Conservation (phyloP, 2,888 invertebrate genomes). For the Taenaris catops region DNA sequence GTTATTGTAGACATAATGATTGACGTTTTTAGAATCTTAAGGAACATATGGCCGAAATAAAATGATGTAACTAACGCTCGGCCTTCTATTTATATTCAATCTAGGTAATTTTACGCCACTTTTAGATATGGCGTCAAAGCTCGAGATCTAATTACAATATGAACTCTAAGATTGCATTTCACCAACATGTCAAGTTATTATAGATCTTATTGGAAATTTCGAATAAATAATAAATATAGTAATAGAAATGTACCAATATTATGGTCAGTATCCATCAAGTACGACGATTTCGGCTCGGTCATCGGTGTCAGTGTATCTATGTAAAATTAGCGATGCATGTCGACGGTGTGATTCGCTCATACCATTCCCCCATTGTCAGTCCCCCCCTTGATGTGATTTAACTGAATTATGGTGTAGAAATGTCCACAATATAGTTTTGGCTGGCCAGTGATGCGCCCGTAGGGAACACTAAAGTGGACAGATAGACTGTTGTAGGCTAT, state of each 20-base stretch:
- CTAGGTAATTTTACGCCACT: too few relatives aligned
- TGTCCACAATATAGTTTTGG: constrained; percentile 69
- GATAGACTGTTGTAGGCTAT: constrained; percentile 27
- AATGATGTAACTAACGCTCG: too few relatives aligned
- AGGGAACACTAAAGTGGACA: constrained; percentile 34
- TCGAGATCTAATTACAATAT: too few relatives aligned
- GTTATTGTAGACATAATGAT: too few relatives aligned
- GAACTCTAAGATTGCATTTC: too few relatives aligned
- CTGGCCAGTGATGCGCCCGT: constrained; percentile 59
- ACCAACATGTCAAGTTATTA: too few relatives aligned
- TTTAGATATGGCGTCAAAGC: too few relatives aligned
- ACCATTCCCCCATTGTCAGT: constrained; percentile 73
- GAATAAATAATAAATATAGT: too few relatives aligned
- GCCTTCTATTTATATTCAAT: too few relatives aligned
- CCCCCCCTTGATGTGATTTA: constrained; percentile 75
- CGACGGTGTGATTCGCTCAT: constrained; percentile 78
- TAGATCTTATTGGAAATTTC: too few relatives aligned
- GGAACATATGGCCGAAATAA: too few relatives aligned
- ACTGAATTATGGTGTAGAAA: constrained; percentile 74
- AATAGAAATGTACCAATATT: constrained; percentile 2
- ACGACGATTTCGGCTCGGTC: constrained; percentile 54
- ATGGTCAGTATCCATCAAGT: constrained; percentile 38
- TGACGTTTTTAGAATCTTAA: too few relatives aligned
- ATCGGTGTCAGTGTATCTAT: constrained; percentile 53
- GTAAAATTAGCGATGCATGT: constrained; percentile 71